phyloP scores from a whole-genome alignment of 2,113 vertebrate genomes.

The Takifugu bimaculatus region DNA sequence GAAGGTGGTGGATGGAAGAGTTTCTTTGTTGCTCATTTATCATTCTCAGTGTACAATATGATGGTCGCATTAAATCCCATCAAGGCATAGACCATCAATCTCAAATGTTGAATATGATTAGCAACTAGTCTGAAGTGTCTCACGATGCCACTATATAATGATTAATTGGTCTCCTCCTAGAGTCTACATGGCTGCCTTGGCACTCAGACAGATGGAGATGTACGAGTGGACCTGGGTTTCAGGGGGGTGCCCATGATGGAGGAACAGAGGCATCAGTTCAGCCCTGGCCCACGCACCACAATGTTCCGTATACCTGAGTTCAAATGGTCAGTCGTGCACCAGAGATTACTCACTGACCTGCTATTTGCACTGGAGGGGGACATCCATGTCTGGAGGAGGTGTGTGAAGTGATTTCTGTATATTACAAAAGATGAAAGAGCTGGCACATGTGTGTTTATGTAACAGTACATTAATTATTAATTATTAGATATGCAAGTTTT shows the following conservation, averaged over 20 bases:
- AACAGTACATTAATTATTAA: background rate
- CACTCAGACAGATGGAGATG: slow-evolving; percentile 83
- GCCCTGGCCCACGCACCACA: slow-evolving; percentile 93
- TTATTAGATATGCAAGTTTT: no score
- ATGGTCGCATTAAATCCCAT: slow-evolving; percentile 14
- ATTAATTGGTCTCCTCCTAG: slow-evolving; percentile 60
- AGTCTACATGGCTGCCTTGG: slow-evolving; percentile 81
- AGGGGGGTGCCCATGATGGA: slow-evolving; percentile 89
- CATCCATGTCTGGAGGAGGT: slow-evolving; percentile 98
- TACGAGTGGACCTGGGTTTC: slow-evolving; percentile 89
- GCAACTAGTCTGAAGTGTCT: slow-evolving; percentile 3
- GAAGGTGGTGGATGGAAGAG: slow-evolving; percentile 19
- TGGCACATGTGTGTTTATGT: background rate
- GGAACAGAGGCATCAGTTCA: slow-evolving; percentile 92
- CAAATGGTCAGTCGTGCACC: slow-evolving; percentile 98
- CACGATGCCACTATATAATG: background rate
- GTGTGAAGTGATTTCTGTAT: slow-evolving; percentile 27
- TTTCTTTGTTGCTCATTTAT: slow-evolving; percentile 12
- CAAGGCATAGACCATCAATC: slow-evolving; percentile 8
- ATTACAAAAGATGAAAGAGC: slow-evolving; percentile 4
- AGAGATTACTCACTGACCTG: slow-evolving; percentile 92
- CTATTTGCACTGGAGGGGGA: slow-evolving; percentile 96
- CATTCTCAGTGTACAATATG: slow-evolving; percentile 8
- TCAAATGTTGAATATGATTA: slow-evolving; percentile 2
- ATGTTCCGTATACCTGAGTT: slow-evolving; percentile 99